Percentiles rank a stretch among this genome's conserved stretches.
These are phyloP conservation scores for Streptopelia turtur DNA, from an alignment of 2,797 vertebrate genomes.

Conservation along the genomic window DNA sequence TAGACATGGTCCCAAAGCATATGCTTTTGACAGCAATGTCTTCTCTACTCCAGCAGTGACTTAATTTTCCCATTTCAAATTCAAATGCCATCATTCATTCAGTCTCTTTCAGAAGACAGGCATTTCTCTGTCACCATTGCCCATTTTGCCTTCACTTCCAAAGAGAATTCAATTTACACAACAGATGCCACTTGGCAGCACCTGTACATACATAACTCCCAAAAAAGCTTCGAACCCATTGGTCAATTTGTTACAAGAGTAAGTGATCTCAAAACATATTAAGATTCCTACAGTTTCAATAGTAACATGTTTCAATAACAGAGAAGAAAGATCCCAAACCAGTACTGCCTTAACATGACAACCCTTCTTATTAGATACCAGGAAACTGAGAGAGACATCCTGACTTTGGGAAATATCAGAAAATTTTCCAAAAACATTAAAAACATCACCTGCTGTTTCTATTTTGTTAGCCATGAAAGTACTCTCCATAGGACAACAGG, in stretches of 20 bases:
- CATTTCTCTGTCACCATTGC: background rate
- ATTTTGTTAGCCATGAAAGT: background rate
- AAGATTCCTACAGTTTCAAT: background rate
- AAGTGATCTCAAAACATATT: background rate
- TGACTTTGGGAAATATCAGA: background rate
- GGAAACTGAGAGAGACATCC: background rate
- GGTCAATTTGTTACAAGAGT: background rate
- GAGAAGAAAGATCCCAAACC: background rate
- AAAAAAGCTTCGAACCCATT: background rate
- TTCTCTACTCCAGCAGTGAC: constrained; percentile 9
- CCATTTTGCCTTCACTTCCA: background rate
- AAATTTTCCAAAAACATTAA: background rate
- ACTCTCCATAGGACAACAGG: background rate
- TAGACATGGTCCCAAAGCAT: background rate
- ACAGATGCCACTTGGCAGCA: background rate
- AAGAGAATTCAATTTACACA: background rate
- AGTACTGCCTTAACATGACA: background rate
- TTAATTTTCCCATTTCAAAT: constrained; percentile 12
- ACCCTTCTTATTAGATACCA: background rate
- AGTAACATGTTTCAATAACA: background rate
- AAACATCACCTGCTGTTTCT: background rate
- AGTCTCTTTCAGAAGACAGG: background rate
- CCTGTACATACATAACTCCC: background rate
- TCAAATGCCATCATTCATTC: background rate
- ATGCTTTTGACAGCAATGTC: constrained; percentile 7